These are phyloP conservation scores for Lamellibrachia luymesi DNA, from an alignment of 1,140 invertebrate genomes.

Conservation along the genomic window DNA sequence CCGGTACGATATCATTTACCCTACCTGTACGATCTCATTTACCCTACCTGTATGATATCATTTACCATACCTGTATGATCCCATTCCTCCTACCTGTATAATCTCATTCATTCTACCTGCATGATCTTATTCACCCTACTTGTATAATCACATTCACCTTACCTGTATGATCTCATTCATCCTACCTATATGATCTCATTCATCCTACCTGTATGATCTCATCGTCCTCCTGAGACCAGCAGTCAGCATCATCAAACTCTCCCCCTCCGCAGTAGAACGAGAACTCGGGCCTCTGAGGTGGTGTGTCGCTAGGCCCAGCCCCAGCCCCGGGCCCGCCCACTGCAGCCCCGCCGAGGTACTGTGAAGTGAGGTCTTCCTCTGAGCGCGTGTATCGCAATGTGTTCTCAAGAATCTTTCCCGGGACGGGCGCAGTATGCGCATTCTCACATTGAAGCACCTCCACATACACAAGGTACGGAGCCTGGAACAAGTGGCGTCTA, in stretches of 20 bases:
- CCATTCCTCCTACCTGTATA: no score
- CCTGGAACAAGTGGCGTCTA: constrained; percentile 61
- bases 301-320: constrained; percentile 15
- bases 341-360: constrained; percentile 27
- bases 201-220: constrained; percentile 71
- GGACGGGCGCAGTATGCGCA: constrained; percentile 74
- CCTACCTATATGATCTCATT: constrained; percentile 64
- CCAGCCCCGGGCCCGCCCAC: not conserved
- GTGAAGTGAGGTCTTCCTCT: constrained; percentile 80
- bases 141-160: not conserved
- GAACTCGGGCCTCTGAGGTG: constrained; percentile 41
- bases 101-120: not conserved
- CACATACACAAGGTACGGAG: constrained; percentile 96
- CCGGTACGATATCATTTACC: no score
- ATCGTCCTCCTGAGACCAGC: constrained; percentile 94
- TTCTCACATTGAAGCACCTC: constrained; percentile 92
- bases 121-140: not conserved
- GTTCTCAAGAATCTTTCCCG: constrained; percentile 67
- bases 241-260: constrained; percentile 67
- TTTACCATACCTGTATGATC: no score
- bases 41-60: no score
- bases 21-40: no score
- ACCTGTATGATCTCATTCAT: not conserved
- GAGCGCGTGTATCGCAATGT: constrained; percentile 86
- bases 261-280: constrained; percentile 33